Evolutionary conservation across 2,113 vertebrate species (phyloP).

Genomic region (Recurvirostra avosetta): DNA sequence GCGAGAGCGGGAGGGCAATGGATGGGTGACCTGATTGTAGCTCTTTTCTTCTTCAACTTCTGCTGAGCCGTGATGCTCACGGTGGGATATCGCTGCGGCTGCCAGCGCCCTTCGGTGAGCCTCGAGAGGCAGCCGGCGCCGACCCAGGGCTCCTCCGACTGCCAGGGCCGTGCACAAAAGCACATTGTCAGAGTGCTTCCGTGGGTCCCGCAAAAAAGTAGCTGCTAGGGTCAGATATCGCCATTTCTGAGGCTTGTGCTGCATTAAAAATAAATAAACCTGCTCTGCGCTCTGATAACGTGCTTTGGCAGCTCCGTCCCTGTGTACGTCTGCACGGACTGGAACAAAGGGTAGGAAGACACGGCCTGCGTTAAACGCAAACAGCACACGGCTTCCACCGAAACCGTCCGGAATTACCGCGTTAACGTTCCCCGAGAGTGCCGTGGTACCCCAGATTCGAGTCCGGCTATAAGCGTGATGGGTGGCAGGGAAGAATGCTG

Average conservation of each 20-base stretch:
- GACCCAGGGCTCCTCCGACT: too few relatives aligned
- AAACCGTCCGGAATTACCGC: accelerated
- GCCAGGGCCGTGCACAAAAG: too few relatives aligned
- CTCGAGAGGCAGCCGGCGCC: too few relatives aligned
- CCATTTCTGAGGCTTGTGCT: neutral
- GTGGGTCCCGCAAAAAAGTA: too few relatives aligned
- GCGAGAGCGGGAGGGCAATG: neutral
- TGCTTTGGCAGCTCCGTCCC: neutral
- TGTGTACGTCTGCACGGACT: accelerated
- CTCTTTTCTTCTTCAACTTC: neutral
- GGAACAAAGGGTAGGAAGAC: neutral
- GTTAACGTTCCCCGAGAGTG: accelerated
- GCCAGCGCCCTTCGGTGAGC: neutral
- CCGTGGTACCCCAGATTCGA: too few relatives aligned
- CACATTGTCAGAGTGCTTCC: too few relatives aligned
- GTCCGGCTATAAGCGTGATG: neutral
- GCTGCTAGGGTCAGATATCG: accelerated
- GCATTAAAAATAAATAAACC: neutral
- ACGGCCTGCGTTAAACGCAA: accelerated
- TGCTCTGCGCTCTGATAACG: accelerated
- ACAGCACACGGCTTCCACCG: accelerated
- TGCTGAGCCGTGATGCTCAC: neutral
- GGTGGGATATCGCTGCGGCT: neutral
- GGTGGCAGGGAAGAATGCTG: neutral
- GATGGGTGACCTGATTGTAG: neutral